Percentiles rank a stretch among this genome's conserved stretches.
These are phyloP conservation scores for Tragelaphus strepsiceros DNA, from an alignment of 2,113 vertebrate species.

Conservation along the genomic window DNA sequence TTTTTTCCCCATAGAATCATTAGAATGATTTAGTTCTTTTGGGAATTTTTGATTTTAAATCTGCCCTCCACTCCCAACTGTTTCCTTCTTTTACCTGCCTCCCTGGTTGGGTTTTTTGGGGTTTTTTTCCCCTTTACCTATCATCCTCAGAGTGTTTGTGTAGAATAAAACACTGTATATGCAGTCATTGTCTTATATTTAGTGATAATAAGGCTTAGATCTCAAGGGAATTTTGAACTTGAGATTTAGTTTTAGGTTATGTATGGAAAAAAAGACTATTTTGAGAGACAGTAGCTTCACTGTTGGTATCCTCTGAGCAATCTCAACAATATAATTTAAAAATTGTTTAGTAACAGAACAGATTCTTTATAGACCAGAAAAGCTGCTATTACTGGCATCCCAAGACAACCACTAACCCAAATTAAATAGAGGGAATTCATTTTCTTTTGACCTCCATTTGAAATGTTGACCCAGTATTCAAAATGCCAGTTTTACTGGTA, in stretches of 20 bases:
- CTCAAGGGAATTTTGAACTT: neutral
- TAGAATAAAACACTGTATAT: neutral
- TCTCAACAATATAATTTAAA: constrained; percentile 52
- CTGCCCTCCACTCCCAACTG: neutral
- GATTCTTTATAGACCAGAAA: constrained; percentile 50
- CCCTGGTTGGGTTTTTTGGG: neutral
- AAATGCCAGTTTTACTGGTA: constrained; percentile 32
- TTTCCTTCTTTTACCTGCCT: neutral
- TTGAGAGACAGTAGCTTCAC: neutral
- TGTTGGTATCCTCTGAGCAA: constrained; percentile 3
- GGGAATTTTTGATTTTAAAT: neutral
- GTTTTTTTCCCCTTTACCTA: neutral
- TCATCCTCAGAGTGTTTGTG: neutral
- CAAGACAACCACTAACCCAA: constrained; percentile 67
- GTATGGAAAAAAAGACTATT: neutral
- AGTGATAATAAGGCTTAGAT: neutral
- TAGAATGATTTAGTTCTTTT: neutral
- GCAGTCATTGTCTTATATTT: neutral
- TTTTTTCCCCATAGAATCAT: neutral
- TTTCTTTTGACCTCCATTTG: constrained; percentile 64
- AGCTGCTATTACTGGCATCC: constrained; percentile 61
- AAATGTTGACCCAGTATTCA: constrained; percentile 59
- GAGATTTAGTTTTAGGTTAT: neutral
- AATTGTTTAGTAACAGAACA: constrained; percentile 53
- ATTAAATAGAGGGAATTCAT: constrained; percentile 60